Base-by-base conservation (phyloP, 2,888 invertebrate genomes). In the Tigriopus californicus region DNA sequence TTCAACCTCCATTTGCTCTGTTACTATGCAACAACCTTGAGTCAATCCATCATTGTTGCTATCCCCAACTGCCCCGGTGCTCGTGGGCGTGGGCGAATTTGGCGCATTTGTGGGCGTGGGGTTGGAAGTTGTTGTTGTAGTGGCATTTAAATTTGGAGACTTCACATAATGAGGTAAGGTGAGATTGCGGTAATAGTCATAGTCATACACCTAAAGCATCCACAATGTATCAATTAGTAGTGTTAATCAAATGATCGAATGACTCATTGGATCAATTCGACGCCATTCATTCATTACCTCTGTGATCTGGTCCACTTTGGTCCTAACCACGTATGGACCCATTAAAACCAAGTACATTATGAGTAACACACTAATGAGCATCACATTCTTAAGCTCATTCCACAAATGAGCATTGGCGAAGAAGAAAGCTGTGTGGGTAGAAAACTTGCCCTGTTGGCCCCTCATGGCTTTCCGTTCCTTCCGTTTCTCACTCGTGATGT, bases 351-450 rank as follows among this genome's bases (percentile, higher is more conserved):
- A 42, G 46, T 56, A 56, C 20, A 25, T 25, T 13, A 42, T 12
- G 8, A 46, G 22, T 42, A 56, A 12, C 12, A 13, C 56, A 18
- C 42, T 11, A 18, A 56, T 24, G 20, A 56, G 20, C 20, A 20
- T 18, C 20, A 33, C 46, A 44, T 33, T 44, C 15, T 44, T 41
- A 12, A 56, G 20, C 25, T 56, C 56, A 20, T 56, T 56, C 56
- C 56, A 56, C 8, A 56, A 44, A 46, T 56, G 56, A 20, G 33
- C 44, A 44, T 56, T 56, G 1, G 56, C 56, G 20, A 56, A 22
- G n/a, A 56, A 25, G 44, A 56, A 56, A n/a, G 33, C 18, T 11
- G 56, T 22, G 20, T 20, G 56, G 6, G 20, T 18, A 1, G 56
- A 20, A n/a, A 42, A 46, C 6, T 56, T 56, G 18, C 25, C 20